These are phyloP conservation scores for Eilema griseolum DNA, from an alignment of 2,888 invertebrate genomes.

Conservation along the genomic window DNA sequence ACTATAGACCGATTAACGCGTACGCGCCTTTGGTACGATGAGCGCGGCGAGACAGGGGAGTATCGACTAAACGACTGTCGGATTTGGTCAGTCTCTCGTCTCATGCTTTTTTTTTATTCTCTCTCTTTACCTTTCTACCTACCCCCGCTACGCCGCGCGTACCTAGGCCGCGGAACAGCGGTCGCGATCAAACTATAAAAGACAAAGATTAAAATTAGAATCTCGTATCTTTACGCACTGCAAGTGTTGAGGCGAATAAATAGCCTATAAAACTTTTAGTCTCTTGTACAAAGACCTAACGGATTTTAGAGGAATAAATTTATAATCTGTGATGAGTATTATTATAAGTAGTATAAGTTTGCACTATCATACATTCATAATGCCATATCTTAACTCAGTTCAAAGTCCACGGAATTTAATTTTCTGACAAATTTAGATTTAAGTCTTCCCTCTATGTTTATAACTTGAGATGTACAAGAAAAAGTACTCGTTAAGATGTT, in stretches of 20 bases:
- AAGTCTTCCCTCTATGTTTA: not conserved
- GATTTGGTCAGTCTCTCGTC: no score
- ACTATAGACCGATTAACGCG: not conserved
- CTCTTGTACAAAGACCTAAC: conserved; percentile 49
- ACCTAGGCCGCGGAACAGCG: no score
- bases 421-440: conserved; percentile 22
- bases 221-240: conserved; percentile 45
- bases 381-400: conserved; percentile 70
- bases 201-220: conserved; percentile 34
- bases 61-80: no score
- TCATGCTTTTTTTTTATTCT: no score
- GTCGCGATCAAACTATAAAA: conserved; percentile 5
- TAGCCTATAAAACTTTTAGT: conserved; percentile 32
- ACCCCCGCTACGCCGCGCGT: no score
- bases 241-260: conserved; percentile 33
- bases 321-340: conserved; percentile 80
- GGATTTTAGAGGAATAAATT: conserved; percentile 55
- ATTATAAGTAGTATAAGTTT: conserved; percentile 73
- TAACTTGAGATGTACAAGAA: conserved; percentile 22
- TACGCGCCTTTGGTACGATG: no score
- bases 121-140: no score
- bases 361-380: conserved; percentile 50
- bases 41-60: no score
- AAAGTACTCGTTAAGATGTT: conserved; percentile 33
- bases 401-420: conserved; percentile 50